phyloP scores from a whole-genome alignment of 92 coral and sea anemone species.

The Heteractis magnifica region DNA sequence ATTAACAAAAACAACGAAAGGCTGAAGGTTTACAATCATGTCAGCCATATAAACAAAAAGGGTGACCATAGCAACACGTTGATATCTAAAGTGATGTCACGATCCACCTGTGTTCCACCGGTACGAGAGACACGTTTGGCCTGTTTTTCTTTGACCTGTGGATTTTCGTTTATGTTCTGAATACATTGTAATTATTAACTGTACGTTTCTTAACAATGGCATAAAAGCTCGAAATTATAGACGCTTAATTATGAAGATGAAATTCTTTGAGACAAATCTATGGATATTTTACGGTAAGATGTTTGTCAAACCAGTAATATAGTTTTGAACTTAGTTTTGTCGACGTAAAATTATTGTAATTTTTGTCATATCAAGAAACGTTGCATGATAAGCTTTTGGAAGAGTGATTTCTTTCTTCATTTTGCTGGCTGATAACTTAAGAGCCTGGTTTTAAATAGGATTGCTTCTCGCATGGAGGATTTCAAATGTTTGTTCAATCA shows the following conservation, averaged over 20 bases:
- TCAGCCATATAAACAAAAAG: neutral
- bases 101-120: conserved; percentile 2
- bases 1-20: too few species aligned
- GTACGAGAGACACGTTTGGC: neutral
- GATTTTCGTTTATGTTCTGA: neutral
- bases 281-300: conserved; percentile 6
- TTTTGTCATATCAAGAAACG: neutral
- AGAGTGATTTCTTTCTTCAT: neutral
- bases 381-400: neutral
- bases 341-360: neutral
- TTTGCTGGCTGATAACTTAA: neutral
- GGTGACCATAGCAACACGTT: neutral
- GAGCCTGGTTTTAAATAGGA: neutral
- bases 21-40: neutral
- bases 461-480: neutral
- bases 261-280: neutral
- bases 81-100: neutral
- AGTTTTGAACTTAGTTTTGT: neutral
- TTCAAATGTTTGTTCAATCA: conserved; percentile 13
- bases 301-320: neutral
- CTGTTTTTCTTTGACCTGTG: neutral
- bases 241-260: neutral
- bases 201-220: neutral
- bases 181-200: neutral
- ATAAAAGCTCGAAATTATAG: neutral